Evolutionary conservation across 2,797 vertebrate species (phyloP).

Genomic region (Macropodus opercularis): DNA sequence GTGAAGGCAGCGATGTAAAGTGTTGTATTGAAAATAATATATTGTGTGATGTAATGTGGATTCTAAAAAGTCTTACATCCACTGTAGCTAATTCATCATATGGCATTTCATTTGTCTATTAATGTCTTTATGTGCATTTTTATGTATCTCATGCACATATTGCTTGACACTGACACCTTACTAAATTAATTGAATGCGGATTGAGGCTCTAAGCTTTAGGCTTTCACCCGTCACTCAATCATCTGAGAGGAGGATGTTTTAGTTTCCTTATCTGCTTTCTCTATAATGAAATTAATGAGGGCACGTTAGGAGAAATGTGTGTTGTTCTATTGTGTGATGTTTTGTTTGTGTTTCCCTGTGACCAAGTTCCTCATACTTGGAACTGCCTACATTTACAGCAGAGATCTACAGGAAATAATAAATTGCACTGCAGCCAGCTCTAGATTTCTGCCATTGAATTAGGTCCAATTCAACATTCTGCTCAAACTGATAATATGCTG

Average conservation of each 20-base stretch:
- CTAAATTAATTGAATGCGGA: slow-evolving; percentile 36
- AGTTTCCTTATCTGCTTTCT: slow-evolving; percentile 13
- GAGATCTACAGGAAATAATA: slow-evolving; percentile 53
- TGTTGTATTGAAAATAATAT: too few relatives aligned
- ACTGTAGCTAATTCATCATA: slow-evolving; percentile 2
- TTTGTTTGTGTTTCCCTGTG: slow-evolving; percentile 21
- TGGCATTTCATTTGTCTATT: slow-evolving; percentile 2
- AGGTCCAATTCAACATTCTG: slow-evolving; percentile 34
- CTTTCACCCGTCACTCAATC: slow-evolving; percentile 39
- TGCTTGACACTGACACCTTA: slow-evolving; percentile 31
- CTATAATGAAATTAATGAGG: slow-evolving; percentile 23
- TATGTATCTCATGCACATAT: background rate
- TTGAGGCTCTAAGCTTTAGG: slow-evolving; percentile 6
- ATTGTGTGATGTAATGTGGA: too few relatives aligned
- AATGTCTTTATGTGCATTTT: background rate
- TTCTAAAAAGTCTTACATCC: too few relatives aligned
- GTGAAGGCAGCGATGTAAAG: too few relatives aligned
- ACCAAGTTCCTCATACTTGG: slow-evolving; percentile 5
- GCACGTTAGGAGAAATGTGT: slow-evolving; percentile 1
- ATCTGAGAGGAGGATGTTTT: slow-evolving; percentile 6
- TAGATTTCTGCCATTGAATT: slow-evolving; percentile 52
- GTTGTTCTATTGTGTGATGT: slow-evolving; percentile 4
- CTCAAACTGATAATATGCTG: slow-evolving; percentile 40
- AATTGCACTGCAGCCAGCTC: slow-evolving; percentile 35
- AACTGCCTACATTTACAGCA: slow-evolving; percentile 16